Evolutionary conservation across 2,888 invertebrate genomes (phyloP), one percentile per base, ranked within the genome.

Genomic region (Chalcis sispes): DNA sequence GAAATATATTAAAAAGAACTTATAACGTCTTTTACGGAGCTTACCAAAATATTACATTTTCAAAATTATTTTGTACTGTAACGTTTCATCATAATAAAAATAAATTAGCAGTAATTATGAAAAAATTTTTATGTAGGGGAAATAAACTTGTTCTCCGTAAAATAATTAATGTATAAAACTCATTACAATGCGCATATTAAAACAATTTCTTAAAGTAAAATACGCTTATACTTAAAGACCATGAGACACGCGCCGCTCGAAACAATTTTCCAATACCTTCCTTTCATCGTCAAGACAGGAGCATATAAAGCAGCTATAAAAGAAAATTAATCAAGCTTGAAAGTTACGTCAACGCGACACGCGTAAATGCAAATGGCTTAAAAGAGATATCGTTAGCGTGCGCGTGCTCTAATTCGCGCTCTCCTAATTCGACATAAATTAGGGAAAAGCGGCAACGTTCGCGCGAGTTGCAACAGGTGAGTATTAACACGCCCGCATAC

Each of bases 391-490:
- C 23, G n/a, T 25, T 8, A 20, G 27, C 18, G 10, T 25, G 15
- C 54, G 42, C 42, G 54, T 10, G 18, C 54, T 0, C 29, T 5
- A 27, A 27, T 13, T 7, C 25, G 15, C 25, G 32, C 50, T 29
- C 46, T 25, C n/a, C 40, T 62, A 62, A 71, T 71, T 71, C 54
- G 61, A 71, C 61, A 61, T 71, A 71, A 62, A 62, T 61, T 62
- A 62, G 42, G 56, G 69, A 64, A 70, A 70, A 74, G 54, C 58
- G 48, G 13, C 18, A 42, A 20, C 29, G 29, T 13, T 13, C 25
- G 29, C 40, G 42, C 5, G 27, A 7, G 62, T n/a, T n/a, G 65
- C 75, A 75, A 75, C 75, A 75, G 75, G 75, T 75, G 75, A 72
- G 48, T 72, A 8, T 7, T 10, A 27, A 32, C 13, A 27, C 62